These are phyloP conservation scores for Diploptera punctata DNA, from an alignment of 2,888 invertebrate species.

Conservation along the genomic window DNA sequence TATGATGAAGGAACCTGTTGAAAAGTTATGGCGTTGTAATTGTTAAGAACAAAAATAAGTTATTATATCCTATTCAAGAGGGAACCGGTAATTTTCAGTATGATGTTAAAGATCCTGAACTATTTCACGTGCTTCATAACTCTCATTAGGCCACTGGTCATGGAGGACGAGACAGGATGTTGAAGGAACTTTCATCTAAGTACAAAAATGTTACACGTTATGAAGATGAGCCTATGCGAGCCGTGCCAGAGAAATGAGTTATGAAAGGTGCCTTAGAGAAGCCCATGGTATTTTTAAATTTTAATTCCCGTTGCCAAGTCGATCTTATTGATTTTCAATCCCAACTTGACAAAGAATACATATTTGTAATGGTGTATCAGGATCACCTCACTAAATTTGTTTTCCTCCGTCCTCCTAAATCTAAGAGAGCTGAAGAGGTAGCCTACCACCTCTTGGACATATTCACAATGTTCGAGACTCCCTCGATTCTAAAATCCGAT, in stretches of 20 bases:
- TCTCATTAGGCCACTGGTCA: conserved; percentile 48
- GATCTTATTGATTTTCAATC: conserved; percentile 52
- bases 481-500: conserved; percentile 43
- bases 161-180: conserved; percentile 48
- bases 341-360: conserved; percentile 49
- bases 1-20: neutral
- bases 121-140: conserved; percentile 47
- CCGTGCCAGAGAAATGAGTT: neutral
- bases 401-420: conserved; percentile 49
- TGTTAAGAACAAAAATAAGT: neutral
- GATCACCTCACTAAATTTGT: conserved; percentile 54
- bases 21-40: neutral
- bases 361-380: conserved; percentile 53
- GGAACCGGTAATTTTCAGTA: conserved; percentile 24
- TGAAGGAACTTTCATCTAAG: conserved; percentile 44
- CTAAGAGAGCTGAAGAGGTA: conserved; percentile 43
- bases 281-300: conserved; percentile 18
- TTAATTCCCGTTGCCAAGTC: conserved; percentile 49
- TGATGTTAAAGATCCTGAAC: conserved; percentile 43
- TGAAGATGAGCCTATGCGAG: neutral
- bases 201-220: conserved; percentile 38
- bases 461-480: neutral
- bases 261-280: neutral
- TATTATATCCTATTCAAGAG: conserved; percentile 5
- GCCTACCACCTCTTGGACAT: conserved; percentile 12